These are phyloP conservation scores for Sisyra nigra DNA, from an alignment of 2,888 invertebrate species.

Conservation along the genomic window DNA sequence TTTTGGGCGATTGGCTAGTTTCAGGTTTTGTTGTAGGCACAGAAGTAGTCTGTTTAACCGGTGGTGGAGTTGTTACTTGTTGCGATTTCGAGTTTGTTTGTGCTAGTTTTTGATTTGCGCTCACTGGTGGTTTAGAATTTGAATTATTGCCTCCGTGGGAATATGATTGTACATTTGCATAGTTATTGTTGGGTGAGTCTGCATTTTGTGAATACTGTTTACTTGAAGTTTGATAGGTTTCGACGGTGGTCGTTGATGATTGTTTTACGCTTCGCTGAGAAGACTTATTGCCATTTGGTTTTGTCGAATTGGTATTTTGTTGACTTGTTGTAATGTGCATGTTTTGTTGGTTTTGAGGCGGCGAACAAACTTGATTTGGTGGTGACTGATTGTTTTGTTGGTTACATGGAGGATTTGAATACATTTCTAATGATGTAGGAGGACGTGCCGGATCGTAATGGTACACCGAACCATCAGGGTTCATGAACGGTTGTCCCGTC, in stretches of 20 bases:
- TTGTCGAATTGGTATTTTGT: neutral
- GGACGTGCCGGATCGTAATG: constrained; percentile 60
- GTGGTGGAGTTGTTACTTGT: constrained; percentile 7
- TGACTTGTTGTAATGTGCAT: neutral
- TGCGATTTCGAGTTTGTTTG: constrained; percentile 12
- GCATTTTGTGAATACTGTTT: neutral
- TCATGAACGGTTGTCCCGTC: constrained; percentile 59
- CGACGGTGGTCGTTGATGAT: neutral
- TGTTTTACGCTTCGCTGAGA: neutral
- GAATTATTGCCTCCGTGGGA: no score
- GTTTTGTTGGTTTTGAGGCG: no score
- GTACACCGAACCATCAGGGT: constrained; percentile 60
- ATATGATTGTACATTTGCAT: neutral
- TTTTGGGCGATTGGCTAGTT: constrained; percentile 10
- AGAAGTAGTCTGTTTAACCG: constrained; percentile 1
- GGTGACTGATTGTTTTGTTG: neutral
- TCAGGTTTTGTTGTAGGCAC: constrained; percentile 9
- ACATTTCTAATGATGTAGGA: constrained; percentile 25
- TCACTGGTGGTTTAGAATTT: no score
- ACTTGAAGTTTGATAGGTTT: neutral
- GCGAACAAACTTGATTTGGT: neutral
- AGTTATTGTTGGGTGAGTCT: neutral
- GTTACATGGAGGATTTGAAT: neutral
- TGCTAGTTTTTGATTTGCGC: constrained; percentile 7
- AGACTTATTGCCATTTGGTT: neutral